These are phyloP conservation scores for Panzeria rudis DNA, from an alignment of 2,888 invertebrate genomes.

Conservation along the genomic window DNA sequence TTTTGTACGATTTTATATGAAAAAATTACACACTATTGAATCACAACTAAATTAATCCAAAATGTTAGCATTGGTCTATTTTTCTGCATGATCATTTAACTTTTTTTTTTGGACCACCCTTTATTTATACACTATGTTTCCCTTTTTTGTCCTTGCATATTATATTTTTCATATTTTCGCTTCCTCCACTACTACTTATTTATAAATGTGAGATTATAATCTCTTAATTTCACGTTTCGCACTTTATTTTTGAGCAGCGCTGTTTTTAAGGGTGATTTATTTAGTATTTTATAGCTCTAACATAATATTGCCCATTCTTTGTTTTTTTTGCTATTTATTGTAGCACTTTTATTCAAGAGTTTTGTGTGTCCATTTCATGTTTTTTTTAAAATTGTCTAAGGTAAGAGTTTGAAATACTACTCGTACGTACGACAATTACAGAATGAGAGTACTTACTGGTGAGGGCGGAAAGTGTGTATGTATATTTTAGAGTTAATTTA, in stretches of 20 bases:
- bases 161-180: conserved; percentile 3
- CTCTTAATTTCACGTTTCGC: conserved; percentile 67
- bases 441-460: background rate
- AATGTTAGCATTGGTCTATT: too few relatives aligned
- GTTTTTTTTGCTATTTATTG: conserved; percentile 21
- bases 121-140: background rate
- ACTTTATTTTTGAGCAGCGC: conserved; percentile 20
- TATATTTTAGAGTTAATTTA: conserved; percentile 58
- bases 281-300: conserved; percentile 48
- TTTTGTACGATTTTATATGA: too few relatives aligned
- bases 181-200: conserved; percentile 50
- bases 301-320: background rate
- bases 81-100: too few relatives aligned
- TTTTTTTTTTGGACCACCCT: background rate
- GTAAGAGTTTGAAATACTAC: conserved; percentile 10
- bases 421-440: background rate
- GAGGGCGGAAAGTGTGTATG: background rate
- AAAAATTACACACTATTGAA: too few relatives aligned
- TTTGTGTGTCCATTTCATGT: background rate
- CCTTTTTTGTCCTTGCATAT: background rate
- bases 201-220: conserved; percentile 60
- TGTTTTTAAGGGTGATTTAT: conserved; percentile 34
- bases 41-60: too few relatives aligned
- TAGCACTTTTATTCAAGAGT: conserved; percentile 1
- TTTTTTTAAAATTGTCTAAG: conserved; percentile 35